phyloP scores from a whole-genome alignment of 2,888 invertebrate genomes.

The Trilocha varians region DNA sequence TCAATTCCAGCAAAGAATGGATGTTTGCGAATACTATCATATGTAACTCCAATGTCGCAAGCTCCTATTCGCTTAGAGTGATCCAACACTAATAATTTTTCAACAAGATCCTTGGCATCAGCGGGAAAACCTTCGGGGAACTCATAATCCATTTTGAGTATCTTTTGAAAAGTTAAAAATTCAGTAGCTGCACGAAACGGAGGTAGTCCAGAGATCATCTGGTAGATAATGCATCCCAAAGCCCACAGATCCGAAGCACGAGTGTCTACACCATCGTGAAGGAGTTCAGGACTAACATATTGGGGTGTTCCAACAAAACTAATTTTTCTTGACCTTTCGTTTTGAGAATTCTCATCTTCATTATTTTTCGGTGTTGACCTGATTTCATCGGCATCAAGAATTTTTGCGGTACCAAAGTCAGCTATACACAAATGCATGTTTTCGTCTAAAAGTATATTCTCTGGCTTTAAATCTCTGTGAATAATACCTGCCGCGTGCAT shows the following conservation, averaged over 20 bases:
- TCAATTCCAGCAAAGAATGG: constrained; percentile 88
- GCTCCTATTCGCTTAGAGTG: constrained; percentile 88
- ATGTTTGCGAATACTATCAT: constrained; percentile 88
- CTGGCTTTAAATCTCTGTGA: constrained; percentile 97
- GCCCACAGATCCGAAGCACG: constrained; percentile 97
- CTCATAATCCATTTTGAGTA: constrained; percentile 90
- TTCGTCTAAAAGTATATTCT: constrained; percentile 96
- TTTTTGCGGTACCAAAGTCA: constrained; percentile 97
- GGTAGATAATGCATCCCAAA: constrained; percentile 95
- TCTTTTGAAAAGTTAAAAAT: constrained; percentile 97
- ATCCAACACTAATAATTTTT: constrained; percentile 87
- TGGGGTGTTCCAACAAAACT: constrained; percentile 99
- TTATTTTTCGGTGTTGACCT: constrained; percentile 25
- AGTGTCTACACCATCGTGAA: constrained; percentile 84
- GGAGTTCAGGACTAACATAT: constrained; percentile 97
- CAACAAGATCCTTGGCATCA: constrained; percentile 89
- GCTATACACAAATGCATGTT: constrained; percentile 97
- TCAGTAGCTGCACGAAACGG: constrained; percentile 95
- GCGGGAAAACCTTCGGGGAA: constrained; percentile 94
- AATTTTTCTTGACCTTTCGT: constrained; percentile 75
- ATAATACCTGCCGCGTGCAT: constrained; percentile 91
- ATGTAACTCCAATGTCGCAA: constrained; percentile 78
- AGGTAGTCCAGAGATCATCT: constrained; percentile 94
- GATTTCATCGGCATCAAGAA: constrained; percentile 69
- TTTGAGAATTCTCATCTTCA: constrained; percentile 43